Conservation (phyloP, 2,113 vertebrate genomes). For the Saimiri boliviensis region DNA sequence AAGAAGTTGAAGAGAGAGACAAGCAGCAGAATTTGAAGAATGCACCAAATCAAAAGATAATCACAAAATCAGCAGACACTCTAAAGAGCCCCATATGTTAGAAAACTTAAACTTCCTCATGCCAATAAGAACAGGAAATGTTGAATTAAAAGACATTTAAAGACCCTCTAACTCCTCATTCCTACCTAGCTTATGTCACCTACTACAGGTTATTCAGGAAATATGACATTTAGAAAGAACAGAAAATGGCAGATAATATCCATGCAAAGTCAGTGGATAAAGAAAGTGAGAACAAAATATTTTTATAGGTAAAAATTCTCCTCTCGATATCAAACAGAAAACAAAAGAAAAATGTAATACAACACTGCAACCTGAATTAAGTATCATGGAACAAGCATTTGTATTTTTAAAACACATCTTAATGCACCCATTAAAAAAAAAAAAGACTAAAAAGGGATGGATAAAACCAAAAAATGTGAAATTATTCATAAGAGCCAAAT, state of each 20-base stretch:
- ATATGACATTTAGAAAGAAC: neutral
- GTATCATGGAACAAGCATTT: neutral
- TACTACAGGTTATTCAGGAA: neutral
- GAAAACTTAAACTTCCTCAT: neutral
- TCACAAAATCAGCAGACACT: neutral
- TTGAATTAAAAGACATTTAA: neutral
- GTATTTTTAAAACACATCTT: neutral
- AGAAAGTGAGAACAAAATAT: neutral
- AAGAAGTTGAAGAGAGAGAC: neutral
- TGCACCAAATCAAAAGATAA: neutral
- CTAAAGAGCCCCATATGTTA: neutral
- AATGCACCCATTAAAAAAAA: neutral
- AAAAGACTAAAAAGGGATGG: neutral
- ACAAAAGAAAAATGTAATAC: neutral
- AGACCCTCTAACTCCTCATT: neutral
- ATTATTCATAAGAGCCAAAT: neutral
- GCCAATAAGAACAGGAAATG: neutral
- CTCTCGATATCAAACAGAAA: neutral
- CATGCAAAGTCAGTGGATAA: neutral
- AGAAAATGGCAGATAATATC: neutral
- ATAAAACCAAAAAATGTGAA: neutral
- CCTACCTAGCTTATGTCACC: neutral
- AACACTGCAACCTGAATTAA: neutral
- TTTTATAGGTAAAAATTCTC: neutral
- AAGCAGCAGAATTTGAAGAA: neutral